Evolutionary conservation across 1,140 invertebrate genomes (phyloP), one percentile per base, ranked within the genome.

Genomic region (Eciton burchellii): DNA sequence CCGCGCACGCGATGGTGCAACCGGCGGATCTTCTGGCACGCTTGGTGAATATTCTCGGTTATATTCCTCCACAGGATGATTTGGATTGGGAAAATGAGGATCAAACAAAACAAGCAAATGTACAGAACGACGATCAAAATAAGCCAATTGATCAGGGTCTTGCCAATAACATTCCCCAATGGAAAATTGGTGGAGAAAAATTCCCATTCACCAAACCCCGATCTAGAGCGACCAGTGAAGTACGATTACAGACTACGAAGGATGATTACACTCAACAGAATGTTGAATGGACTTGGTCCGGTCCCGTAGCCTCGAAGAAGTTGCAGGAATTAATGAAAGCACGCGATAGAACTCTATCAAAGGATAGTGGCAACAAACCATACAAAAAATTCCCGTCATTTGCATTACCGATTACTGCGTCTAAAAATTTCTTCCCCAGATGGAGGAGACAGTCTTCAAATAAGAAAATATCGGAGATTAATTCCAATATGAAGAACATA

Each of bases 21-120:
- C 96, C 96, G 0, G 96, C 95, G 0, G 96, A 97, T 86, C 90
- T 97, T 16, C 90, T 97, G 56, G 96, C 97, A 0, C 95, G 96
- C 91, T 95, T 97, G 26, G 96, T 97, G 0, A 96, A 96, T 85
- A 96, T 97, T 4, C 92, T 97, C 56, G 96, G 96, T 11, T 96
- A 95, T 11, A 95, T 96, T 21, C 93, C 94, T 1, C 94, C 57
- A 92, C 94, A 8, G 92, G 85, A 95, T 19, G 90, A 91, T 6
- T 89, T 90, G 0, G 90, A 89, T 1, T 83, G 8, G 81, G 70
- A 84, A 3, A 68, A n/a, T 9, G 74, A 79, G n/a, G 21, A 68
- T 29, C 65, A 68, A 14, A 26, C 24, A 14, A 49, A 26, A 16
- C 74, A 68, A 3, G n/a, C 3, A 12, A 21, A 79, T 1, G 3